Evolutionary conservation across 2,113 vertebrate species (phyloP), one percentile per base, ranked within the genome.

Genomic region (Chaenocephalus aceratus): DNA sequence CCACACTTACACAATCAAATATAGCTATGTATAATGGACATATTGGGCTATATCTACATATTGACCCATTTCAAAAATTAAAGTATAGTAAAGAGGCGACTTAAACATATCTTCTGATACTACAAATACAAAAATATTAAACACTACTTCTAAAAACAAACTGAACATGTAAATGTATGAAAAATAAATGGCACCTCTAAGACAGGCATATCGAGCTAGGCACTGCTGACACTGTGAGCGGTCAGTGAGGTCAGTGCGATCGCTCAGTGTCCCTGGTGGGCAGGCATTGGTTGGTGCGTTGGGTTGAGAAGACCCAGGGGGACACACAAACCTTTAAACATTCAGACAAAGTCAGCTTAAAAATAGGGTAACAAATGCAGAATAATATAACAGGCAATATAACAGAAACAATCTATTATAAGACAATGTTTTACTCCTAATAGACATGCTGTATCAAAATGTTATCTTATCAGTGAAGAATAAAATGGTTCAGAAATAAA

Each of bases 171-270:
- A 34, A 14, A 10, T 26, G 34, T 67, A 26, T 45, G 36, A 57
- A 59, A 51, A n/a, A 45, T 44, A 68, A 78, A 18, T 46, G 45
- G 73, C 66, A 97, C 96, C 97, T 93, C 94, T 91, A 18, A 90
- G 81, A 86, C 96, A 98, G 77, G 92, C 94, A 8, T 95, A 95
- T 75, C 95, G 91, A 0, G 94, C 91, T 0, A 96, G 96, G 77
- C 97, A 98, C 0, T 54, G 89, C 78, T 96, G 95, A 71, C 96
- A 97, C 82, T 97, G 96, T 11, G 96, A 95, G 54, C 94, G 95
- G 85, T 97, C 94, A 10, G 96, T 96, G 57, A 97, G 95, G 71
- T 92, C 88, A 0, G 83, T 87, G 63, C 52, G 90, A 36, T 95
- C 91, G 91, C 95, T 96, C 51, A 95, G 79, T 0, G 96, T 97